phyloP scores from a whole-genome alignment of 2,888 invertebrate species.

The Sminthurinus aureus region DNA sequence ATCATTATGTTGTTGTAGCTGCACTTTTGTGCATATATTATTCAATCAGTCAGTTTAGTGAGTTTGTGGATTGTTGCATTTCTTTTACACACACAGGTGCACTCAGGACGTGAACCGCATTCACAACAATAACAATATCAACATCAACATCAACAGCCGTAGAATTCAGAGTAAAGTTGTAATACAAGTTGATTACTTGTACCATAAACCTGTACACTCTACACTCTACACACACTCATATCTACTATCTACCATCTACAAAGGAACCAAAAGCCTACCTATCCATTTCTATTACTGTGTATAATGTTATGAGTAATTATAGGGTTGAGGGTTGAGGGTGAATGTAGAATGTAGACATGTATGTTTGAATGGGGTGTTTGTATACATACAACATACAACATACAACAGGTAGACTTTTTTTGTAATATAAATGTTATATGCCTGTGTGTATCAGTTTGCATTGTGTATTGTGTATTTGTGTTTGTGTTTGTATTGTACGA shows the following conservation, averaged over 20 bases:
- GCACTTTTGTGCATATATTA: no score
- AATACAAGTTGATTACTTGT: background rate
- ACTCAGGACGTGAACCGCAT: no score
- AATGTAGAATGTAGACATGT: no score
- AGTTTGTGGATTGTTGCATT: no score
- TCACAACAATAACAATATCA: no score
- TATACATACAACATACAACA: background rate
- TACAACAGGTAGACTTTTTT: background rate
- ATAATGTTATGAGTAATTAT: background rate
- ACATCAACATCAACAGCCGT: background rate
- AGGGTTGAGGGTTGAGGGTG: background rate
- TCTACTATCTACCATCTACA: background rate
- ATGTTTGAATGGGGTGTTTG: background rate
- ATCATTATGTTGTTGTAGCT: no score
- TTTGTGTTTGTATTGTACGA: background rate
- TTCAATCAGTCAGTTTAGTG: no score
- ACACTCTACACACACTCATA: background rate
- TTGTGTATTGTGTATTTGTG: slow-evolving; percentile 11
- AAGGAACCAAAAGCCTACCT: background rate
- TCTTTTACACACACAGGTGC: no score
- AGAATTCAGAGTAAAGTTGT: background rate
- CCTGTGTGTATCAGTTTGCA: background rate
- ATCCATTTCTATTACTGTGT: background rate
- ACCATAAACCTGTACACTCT: background rate
- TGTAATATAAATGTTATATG: background rate